A percentile compares a stretch with the other conserved stretches of the same genome.
Conservation (phyloP, 2,113 vertebrate genomes). For the Grammomys dolichurus region DNA sequence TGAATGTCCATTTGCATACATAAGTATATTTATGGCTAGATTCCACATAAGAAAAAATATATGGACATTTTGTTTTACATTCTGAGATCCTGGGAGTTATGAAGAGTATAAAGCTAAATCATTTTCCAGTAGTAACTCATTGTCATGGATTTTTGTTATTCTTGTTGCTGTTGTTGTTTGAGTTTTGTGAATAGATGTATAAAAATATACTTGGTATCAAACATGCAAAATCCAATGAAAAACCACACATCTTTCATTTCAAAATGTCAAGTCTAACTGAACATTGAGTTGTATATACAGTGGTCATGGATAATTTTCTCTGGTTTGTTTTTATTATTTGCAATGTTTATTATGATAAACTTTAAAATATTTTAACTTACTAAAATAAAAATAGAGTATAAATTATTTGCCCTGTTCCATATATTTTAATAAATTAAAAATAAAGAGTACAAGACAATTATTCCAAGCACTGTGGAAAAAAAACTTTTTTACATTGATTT, state of each 20-base stretch:
- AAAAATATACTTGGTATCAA: neutral
- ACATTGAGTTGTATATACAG: neutral
- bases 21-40: neutral
- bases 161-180: neutral
- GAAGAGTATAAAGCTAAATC: neutral
- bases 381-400: neutral
- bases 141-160: neutral
- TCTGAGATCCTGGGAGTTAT: neutral
- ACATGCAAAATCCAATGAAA: neutral
- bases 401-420: neutral
- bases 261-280: neutral
- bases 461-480: neutral
- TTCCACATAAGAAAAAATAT: too few relatives aligned
- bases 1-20: neutral
- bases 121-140: neutral
- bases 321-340: neutral
- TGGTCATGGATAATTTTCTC: neutral
- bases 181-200: neutral
- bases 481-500: neutral
- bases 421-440: neutral
- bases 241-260: neutral
- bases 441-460: neutral
- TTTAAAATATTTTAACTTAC: neutral
- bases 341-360: neutral
- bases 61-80: neutral